phyloP scores from a whole-genome alignment of 1,140 invertebrate genomes.

The Drosophila sp. region DNA sequence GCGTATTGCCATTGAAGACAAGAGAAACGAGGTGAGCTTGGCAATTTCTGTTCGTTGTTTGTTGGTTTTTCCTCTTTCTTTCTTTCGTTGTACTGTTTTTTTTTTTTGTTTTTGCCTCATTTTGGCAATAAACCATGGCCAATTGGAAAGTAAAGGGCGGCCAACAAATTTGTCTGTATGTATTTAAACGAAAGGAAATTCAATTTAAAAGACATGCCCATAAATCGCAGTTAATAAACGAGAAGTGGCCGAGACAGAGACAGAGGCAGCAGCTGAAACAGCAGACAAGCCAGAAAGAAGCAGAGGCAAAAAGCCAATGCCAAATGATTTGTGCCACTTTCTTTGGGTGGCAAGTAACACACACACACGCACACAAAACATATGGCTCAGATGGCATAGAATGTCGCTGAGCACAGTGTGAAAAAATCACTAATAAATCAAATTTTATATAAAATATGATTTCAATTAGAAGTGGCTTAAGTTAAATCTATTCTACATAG shows the following conservation, averaged over 20 bases:
- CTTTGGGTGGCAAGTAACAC: conserved; percentile 45
- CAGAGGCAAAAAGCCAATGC: conserved; percentile 27
- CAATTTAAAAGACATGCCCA: conserved; percentile 58
- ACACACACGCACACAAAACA: conserved; percentile 1
- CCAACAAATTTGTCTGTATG: conserved; percentile 4
- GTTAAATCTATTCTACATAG: no score
- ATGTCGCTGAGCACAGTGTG: neutral
- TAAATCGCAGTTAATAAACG: conserved; percentile 54
- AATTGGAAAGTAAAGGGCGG: conserved; percentile 66
- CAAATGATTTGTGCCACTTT: conserved; percentile 75
- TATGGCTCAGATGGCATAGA: conserved; percentile 4
- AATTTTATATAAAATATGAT: no score
- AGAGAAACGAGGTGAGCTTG: conserved; percentile 2
- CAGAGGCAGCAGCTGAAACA: conserved; percentile 10
- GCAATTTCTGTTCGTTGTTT: neutral
- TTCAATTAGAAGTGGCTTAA: no score
- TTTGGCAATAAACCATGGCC: conserved; percentile 37
- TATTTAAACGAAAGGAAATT: conserved; percentile 49
- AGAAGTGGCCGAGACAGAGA: conserved; percentile 19
- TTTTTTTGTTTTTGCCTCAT: neutral
- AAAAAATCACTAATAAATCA: neutral
- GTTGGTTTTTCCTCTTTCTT: neutral
- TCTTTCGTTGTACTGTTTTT: neutral
- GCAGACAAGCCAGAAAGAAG: neutral
- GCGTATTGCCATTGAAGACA: neutral